A percentile compares a stretch with the other conserved stretches of the same genome.
Evolutionary conservation across 2,888 invertebrate genomes (phyloP).

Genomic region (Vesta saturnalis): DNA sequence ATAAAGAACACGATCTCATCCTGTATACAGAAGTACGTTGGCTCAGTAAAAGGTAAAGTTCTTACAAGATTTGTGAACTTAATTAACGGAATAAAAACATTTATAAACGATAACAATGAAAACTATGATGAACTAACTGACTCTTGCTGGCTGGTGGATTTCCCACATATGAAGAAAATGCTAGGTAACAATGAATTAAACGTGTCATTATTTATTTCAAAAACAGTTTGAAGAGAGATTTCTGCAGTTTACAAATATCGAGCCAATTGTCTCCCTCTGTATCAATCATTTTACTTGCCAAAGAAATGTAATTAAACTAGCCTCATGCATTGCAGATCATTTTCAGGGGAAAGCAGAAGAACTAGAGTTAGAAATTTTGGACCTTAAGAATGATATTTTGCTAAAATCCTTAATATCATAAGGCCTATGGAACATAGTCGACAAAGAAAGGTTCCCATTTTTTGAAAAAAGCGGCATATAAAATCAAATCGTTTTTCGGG

Average conservation of each 20-base stretch:
- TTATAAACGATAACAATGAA: conserved; percentile 32
- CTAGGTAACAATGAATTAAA: conserved; percentile 8
- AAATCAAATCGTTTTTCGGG: too few relatives aligned
- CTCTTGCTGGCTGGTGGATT: conserved; percentile 31
- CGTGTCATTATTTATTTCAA: conserved; percentile 16
- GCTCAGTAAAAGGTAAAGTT: conserved; percentile 38
- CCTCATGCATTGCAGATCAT: conserved; percentile 2
- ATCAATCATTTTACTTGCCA: conserved; percentile 24
- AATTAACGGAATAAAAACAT: conserved; percentile 34
- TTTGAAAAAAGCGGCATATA: too few relatives aligned
- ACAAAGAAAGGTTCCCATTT: too few relatives aligned
- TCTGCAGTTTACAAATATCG: conserved; percentile 15
- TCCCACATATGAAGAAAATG: conserved; percentile 6
- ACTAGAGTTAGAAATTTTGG: conserved; percentile 17
- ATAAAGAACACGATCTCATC: too few relatives aligned
- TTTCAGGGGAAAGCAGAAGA: conserved; percentile 11
- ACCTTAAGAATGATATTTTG: not conserved
- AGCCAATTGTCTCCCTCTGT: too few relatives aligned
- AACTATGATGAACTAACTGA: conserved; percentile 34
- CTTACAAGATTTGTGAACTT: conserved; percentile 36
- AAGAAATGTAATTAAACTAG: too few relatives aligned
- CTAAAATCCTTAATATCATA: conserved; percentile 28
- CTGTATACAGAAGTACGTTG: conserved; percentile 39
- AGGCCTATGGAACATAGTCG: too few relatives aligned
- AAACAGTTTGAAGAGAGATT: conserved; percentile 16